phyloP scores from a whole-genome alignment of 2,888 invertebrate species.

The Lochmaea capreae region DNA sequence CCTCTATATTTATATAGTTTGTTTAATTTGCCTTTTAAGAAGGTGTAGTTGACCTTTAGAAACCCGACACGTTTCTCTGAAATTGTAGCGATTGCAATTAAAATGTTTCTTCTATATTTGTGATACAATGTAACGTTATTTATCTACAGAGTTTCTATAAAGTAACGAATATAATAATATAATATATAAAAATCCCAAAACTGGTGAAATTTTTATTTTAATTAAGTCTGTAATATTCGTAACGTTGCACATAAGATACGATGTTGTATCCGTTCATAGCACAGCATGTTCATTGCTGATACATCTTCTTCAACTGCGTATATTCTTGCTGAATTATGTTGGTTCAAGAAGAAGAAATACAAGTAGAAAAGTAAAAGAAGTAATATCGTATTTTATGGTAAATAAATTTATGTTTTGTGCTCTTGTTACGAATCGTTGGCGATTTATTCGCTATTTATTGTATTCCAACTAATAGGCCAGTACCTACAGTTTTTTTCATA shows the following conservation, averaged over 20 bases:
- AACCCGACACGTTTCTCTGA: background rate
- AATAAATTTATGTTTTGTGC: conserved; percentile 11
- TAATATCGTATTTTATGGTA: conserved; percentile 28
- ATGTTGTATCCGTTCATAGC: no score
- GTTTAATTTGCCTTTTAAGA: background rate
- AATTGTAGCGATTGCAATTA: background rate
- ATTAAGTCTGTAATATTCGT: no score
- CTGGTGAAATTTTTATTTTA: no score
- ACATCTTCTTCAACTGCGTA: background rate
- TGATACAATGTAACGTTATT: background rate
- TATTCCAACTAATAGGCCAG: conserved; percentile 33
- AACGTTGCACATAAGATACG: no score
- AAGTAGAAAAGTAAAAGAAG: conserved; percentile 19
- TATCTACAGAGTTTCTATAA: background rate
- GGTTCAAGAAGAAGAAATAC: conserved; percentile 12
- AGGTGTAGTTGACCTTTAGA: conserved; percentile 10
- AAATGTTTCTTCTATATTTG: background rate
- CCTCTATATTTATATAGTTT: conserved; percentile 7
- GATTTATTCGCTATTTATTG: conserved; percentile 39
- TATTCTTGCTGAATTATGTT: background rate
- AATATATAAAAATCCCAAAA: no score
- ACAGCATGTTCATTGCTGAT: no score
- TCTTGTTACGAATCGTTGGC: conserved; percentile 42
- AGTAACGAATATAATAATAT: no score
- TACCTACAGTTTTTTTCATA: no score